These are phyloP conservation scores for Gallinago media DNA, from an alignment of 2,113 vertebrate genomes.

Conservation along the genomic window DNA sequence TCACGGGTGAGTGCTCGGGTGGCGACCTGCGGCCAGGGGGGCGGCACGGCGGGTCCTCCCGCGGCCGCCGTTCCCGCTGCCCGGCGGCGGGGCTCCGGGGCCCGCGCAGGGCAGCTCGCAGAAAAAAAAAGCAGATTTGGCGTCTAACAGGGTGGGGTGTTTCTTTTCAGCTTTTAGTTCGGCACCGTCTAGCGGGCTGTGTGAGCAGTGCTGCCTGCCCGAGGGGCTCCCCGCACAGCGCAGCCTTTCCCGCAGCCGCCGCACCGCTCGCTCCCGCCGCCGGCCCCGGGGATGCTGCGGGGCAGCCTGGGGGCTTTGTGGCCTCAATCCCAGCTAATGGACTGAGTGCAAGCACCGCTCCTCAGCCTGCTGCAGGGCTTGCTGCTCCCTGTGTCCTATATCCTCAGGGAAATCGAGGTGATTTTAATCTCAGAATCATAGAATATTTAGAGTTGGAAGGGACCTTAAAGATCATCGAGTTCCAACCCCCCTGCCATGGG, in stretches of 20 bases:
- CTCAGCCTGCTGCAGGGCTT: neutral
- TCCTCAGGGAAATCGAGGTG: neutral
- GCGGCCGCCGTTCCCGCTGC: accelerated
- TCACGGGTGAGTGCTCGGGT: neutral
- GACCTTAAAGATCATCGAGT: neutral
- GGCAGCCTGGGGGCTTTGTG: neutral
- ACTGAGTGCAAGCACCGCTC: neutral
- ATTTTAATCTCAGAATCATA: neutral
- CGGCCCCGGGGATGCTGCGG: no score
- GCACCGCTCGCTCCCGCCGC: neutral
- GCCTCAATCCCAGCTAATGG: neutral
- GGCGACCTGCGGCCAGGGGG: neutral
- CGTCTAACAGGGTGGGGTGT: accelerated
- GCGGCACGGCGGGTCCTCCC: accelerated
- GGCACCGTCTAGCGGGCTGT: slow-evolving; percentile 57
- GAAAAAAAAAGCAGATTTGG: no score
- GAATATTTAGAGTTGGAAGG: neutral
- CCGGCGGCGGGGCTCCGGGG: accelerated
- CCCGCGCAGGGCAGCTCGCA: accelerated
- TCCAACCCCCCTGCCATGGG: neutral
- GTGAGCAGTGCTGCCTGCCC: neutral
- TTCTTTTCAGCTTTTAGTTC: slow-evolving; percentile 1
- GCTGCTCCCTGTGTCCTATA: neutral
- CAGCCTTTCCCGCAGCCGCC: accelerated
- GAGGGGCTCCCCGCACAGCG: neutral